Percentiles rank a stretch among this genome's conserved stretches.
Conservation (phyloP, 2,797 vertebrate species). For the Poecile montanus region DNA sequence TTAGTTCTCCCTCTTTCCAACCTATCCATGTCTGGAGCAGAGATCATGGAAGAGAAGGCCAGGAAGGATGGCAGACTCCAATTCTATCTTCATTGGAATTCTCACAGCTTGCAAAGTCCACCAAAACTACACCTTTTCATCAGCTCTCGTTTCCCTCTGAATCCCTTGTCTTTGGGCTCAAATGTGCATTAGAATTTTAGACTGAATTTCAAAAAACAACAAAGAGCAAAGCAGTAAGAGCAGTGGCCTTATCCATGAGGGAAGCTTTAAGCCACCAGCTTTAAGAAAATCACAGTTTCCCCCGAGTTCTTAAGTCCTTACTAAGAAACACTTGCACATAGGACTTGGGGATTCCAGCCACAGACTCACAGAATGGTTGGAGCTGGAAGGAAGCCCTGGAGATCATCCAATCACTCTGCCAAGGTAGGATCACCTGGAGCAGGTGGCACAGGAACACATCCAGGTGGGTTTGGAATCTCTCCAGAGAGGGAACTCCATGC, state of each 20-base stretch:
- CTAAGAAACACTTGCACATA: background rate
- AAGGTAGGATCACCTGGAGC: background rate
- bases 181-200: background rate
- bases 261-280: background rate
- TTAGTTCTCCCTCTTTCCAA: background rate
- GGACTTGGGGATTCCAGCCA: background rate
- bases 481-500: background rate
- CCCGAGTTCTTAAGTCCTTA: background rate
- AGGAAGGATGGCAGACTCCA: background rate
- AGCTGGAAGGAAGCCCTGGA: background rate
- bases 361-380: background rate
- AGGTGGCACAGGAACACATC: background rate
- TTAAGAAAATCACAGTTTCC: background rate
- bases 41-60: background rate
- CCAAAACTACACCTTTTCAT: background rate
- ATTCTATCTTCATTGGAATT: background rate
- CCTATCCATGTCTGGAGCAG: background rate
- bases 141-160: background rate
- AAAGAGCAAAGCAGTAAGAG: background rate
- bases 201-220: background rate
- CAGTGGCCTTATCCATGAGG: background rate
- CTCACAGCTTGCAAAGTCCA: background rate
- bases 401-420: background rate
- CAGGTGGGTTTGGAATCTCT: background rate
- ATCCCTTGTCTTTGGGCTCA: background rate